Conservation (phyloP, 2,888 invertebrate genomes). For the Drosophila suboccidentalis region DNA sequence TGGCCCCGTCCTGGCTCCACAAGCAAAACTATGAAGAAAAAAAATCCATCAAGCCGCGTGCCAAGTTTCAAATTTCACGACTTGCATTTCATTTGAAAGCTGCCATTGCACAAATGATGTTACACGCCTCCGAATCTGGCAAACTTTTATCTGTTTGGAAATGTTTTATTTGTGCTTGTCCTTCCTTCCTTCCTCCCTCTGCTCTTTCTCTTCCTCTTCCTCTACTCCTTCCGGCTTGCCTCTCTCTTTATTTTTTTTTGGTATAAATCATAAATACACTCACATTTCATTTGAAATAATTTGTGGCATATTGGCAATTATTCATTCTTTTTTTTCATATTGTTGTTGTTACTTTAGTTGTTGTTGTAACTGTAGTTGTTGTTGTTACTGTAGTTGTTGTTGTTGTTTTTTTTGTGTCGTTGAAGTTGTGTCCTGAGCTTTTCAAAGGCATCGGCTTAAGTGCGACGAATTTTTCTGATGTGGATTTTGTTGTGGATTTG, state of each 20-base stretch:
- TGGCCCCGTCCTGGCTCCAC: conserved; percentile 73
- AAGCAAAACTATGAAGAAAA: conserved; percentile 27
- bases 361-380: neutral
- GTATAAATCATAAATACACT: conserved; percentile 81
- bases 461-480: conserved; percentile 76
- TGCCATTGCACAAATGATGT: conserved; percentile 57
- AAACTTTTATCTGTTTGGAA: conserved; percentile 70
- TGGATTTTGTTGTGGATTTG: conserved; percentile 77
- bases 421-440: conserved; percentile 30
- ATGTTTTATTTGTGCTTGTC: conserved; percentile 50
- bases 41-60: conserved; percentile 70
- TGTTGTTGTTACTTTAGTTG: conserved; percentile 1
- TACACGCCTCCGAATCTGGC: conserved; percentile 73
- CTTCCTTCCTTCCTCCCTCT: neutral
- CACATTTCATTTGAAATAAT: conserved; percentile 82
- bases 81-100: conserved; percentile 62
- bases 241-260: neutral
- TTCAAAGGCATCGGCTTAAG: conserved; percentile 67
- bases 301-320: conserved; percentile 83
- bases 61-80: conserved; percentile 74
- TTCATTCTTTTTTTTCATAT: conserved; percentile 56
- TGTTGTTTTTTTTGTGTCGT: conserved; percentile 8
- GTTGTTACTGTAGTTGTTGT: neutral
- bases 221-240: conserved; percentile 3
- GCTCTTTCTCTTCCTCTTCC: neutral